Evolutionary conservation across 1,140 invertebrate species (phyloP).

Genomic region (Zaprionus ornatus): DNA sequence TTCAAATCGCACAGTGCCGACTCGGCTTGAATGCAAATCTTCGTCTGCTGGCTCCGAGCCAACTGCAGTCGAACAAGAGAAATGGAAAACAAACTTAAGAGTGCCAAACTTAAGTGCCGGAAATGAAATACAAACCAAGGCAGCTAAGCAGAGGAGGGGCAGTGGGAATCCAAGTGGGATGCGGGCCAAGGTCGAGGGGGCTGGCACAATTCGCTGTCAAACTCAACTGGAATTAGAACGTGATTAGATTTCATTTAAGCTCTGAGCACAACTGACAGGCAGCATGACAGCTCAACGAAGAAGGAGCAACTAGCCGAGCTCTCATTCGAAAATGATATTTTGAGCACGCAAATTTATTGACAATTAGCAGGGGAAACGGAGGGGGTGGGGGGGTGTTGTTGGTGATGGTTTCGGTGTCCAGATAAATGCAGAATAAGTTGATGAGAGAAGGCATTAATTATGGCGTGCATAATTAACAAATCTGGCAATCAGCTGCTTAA

Average conservation of each 20-base stretch:
- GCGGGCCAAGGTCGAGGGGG: slow-evolving; percentile 9
- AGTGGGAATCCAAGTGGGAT: neutral
- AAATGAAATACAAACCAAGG: slow-evolving; percentile 65
- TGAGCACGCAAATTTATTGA: slow-evolving; percentile 71
- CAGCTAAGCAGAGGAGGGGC: slow-evolving; percentile 27
- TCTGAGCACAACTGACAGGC: slow-evolving; percentile 74
- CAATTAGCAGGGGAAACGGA: slow-evolving; percentile 53
- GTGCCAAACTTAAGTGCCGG: slow-evolving; percentile 56
- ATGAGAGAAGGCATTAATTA: slow-evolving; percentile 64
- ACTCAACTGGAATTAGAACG: slow-evolving; percentile 77
- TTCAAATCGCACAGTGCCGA: neutral
- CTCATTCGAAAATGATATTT: slow-evolving; percentile 65
- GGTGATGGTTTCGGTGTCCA: neutral
- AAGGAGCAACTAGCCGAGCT: neutral
- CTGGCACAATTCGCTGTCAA: slow-evolving; percentile 62
- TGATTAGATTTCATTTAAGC: slow-evolving; percentile 80
- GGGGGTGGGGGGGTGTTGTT: neutral
- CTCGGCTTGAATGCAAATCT: slow-evolving; percentile 50
- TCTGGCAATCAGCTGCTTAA: slow-evolving; percentile 61
- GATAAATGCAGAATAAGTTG: neutral
- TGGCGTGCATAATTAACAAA: slow-evolving; percentile 78
- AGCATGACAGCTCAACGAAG: slow-evolving; percentile 55
- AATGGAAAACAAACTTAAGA: slow-evolving; percentile 26
- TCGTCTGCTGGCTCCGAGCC: slow-evolving; percentile 49
- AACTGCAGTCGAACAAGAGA: slow-evolving; percentile 12